A percentile compares a stretch with the other conserved stretches of the same genome.
phyloP scores from a whole-genome alignment of 2,797 vertebrate species.

The Gephyroberyx darwinii region DNA sequence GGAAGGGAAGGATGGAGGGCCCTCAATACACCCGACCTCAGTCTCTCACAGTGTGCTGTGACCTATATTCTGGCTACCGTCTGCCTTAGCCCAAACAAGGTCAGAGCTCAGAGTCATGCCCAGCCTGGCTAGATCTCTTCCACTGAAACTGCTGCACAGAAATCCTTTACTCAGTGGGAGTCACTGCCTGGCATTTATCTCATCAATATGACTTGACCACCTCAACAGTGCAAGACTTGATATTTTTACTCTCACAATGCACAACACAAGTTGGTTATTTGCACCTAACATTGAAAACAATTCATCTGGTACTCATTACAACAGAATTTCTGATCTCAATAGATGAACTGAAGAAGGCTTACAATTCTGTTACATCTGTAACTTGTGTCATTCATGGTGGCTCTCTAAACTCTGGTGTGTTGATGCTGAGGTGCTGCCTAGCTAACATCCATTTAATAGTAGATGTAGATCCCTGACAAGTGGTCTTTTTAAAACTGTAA shows the following conservation, averaged over 20 bases:
- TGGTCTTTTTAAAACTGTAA: neutral
- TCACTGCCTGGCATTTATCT: slow-evolving; percentile 3
- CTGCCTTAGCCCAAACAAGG: slow-evolving; percentile 32
- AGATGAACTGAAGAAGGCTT: neutral
- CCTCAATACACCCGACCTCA: slow-evolving; percentile 34
- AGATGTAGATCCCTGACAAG: neutral
- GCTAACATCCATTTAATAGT: slow-evolving; percentile 1
- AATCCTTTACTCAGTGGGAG: slow-evolving; percentile 21
- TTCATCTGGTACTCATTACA: neutral
- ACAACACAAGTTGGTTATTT: slow-evolving; percentile 4
- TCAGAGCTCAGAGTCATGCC: neutral
- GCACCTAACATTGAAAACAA: neutral
- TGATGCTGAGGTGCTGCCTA: neutral
- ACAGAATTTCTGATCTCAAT: neutral
- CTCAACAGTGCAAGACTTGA: slow-evolving; percentile 8
- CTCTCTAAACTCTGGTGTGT: neutral
- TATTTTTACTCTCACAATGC: slow-evolving; percentile 5
- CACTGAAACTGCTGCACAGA: slow-evolving; percentile 22
- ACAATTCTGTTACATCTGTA: slow-evolving; percentile 2
- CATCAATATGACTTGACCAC: neutral
- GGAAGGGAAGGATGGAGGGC: slow-evolving; percentile 25
- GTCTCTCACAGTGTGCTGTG: slow-evolving; percentile 50
- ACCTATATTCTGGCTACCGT: slow-evolving; percentile 68
- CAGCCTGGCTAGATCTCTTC: slow-evolving; percentile 13
- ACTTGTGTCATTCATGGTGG: neutral